Evolutionary conservation across 2,888 invertebrate species (phyloP).

Genomic region (Heteromurus nitidus): DNA sequence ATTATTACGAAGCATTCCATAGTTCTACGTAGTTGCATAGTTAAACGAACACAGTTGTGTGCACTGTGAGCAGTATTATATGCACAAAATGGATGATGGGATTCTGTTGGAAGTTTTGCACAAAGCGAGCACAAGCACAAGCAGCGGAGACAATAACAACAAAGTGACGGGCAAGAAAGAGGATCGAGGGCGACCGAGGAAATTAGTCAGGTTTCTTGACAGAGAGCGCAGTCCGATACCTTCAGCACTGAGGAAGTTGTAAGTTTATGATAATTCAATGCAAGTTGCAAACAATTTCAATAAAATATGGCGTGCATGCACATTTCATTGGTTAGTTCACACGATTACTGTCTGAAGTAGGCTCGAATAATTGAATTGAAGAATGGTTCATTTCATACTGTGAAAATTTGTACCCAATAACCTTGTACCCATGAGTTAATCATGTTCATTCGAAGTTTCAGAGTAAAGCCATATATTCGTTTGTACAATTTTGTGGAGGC

Average conservation of each 20-base stretch:
- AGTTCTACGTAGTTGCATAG: too few relatives aligned
- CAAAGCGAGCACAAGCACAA: background rate
- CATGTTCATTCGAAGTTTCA: too few relatives aligned
- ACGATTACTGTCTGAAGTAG: background rate
- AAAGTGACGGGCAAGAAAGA: slow-evolving; percentile 33
- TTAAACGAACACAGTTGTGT: too few relatives aligned
- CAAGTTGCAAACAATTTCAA: background rate
- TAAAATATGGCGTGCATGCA: background rate
- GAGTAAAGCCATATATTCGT: too few relatives aligned
- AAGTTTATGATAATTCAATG: slow-evolving; percentile 25
- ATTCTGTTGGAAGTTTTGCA: slow-evolving; percentile 39
- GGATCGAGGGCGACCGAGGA: slow-evolving; percentile 48
- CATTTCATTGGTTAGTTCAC: too few relatives aligned
- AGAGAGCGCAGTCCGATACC: slow-evolving; percentile 63
- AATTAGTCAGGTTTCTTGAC: slow-evolving; percentile 63
- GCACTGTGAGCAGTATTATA: slow-evolving; percentile 49
- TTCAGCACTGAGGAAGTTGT: slow-evolving; percentile 55
- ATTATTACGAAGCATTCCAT: too few relatives aligned
- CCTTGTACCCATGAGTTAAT: too few relatives aligned
- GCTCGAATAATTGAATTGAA: background rate
- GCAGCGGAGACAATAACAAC: slow-evolving; percentile 19
- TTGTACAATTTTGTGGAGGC: too few relatives aligned
- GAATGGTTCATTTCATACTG: too few relatives aligned
- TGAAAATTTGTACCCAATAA: too few relatives aligned
- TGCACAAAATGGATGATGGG: slow-evolving; percentile 48